These are phyloP conservation scores for Triplophysa yarkandensis DNA, from an alignment of 2,797 vertebrate species.

Conservation along the genomic window DNA sequence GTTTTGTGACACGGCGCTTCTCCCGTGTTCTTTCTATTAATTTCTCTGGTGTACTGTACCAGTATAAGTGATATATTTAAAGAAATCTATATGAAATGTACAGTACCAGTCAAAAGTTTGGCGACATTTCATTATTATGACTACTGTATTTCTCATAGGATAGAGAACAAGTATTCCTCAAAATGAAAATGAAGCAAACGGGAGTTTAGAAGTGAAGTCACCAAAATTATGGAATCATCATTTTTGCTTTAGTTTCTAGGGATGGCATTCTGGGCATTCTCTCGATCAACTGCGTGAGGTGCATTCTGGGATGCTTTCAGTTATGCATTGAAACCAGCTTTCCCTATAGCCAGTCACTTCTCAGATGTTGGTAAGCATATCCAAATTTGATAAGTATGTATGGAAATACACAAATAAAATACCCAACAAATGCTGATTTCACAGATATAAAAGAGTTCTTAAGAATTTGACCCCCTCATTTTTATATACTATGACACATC, in stretches of 20 bases:
- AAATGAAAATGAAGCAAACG: neutral
- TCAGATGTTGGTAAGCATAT: no score
- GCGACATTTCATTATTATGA: neutral
- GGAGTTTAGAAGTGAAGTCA: neutral
- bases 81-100: slow-evolving; percentile 13
- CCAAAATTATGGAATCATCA: neutral
- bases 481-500: no score
- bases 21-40: slow-evolving; percentile 35
- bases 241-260: neutral
- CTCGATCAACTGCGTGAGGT: neutral
- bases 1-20: slow-evolving; percentile 59
- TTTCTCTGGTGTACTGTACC: slow-evolving; percentile 18
- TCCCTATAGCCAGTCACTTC: neutral
- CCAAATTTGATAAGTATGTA: neutral
- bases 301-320: neutral
- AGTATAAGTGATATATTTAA: neutral
- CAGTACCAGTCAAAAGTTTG: neutral
- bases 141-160: neutral
- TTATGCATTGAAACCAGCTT: neutral
- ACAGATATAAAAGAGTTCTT: neutral
- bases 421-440: neutral
- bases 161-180: neutral
- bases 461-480: neutral
- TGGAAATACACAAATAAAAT: neutral
- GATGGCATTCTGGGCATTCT: neutral